These are phyloP conservation scores for Cheilosia impressa DNA, from an alignment of 2,888 invertebrate species.

Conservation along the genomic window DNA sequence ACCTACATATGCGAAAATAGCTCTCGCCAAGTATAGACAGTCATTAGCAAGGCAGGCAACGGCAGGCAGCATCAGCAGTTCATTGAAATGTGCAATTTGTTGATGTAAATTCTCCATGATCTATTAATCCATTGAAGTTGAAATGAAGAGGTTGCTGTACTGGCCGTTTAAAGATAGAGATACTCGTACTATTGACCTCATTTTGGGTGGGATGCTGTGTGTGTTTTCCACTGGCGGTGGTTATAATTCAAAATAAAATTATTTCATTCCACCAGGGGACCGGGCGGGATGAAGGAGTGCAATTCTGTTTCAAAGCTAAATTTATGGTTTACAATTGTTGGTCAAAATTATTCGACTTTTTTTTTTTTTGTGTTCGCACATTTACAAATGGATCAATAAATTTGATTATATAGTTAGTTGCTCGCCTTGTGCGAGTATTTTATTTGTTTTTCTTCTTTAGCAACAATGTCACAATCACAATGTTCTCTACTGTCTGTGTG, in stretches of 20 bases:
- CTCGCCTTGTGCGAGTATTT: not conserved
- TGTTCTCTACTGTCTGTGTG: not conserved
- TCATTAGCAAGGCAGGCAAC: conserved; percentile 7
- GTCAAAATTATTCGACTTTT: not conserved
- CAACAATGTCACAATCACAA: conserved; percentile 24
- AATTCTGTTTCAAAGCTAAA: conserved; percentile 10
- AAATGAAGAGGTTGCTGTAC: conserved; percentile 38
- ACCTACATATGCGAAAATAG: not conserved
- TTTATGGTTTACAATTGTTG: conserved; percentile 22
- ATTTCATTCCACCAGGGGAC: not conserved
- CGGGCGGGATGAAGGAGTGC: not conserved
- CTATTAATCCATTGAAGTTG: conserved; percentile 65
- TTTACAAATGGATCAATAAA: conserved; percentile 24
- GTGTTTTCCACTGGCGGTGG: conserved; percentile 2
- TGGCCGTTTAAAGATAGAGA: conserved; percentile 12
- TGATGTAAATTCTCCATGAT: conserved; percentile 66
- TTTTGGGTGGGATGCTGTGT: conserved; percentile 16
- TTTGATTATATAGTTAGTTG: conserved; percentile 8
- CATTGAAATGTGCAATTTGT: conserved; percentile 57
- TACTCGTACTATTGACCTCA: conserved; percentile 36
- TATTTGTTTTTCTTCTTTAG: conserved; percentile 14
- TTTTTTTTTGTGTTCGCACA: not conserved
- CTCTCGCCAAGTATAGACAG: not conserved
- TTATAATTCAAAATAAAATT: conserved; percentile 21
- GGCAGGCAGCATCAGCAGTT: conserved; percentile 14